Conservation (phyloP, 1,140 invertebrate genomes). For the Tetragonula clypearis region DNA sequence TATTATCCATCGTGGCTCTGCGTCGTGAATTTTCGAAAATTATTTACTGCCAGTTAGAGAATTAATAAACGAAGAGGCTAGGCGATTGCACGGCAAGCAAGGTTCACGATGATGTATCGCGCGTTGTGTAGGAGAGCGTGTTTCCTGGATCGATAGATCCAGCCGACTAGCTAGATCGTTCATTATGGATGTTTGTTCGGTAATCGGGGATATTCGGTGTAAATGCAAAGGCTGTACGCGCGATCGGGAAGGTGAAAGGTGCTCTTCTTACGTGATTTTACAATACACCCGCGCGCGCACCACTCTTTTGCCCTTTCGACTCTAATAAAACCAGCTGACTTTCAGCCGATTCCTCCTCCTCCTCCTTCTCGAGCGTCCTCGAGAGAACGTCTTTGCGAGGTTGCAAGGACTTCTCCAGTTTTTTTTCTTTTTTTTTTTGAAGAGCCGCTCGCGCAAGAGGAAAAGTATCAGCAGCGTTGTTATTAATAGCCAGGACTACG, state of each 20-base stretch:
- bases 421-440: neutral
- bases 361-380: conserved; percentile 45
- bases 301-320: conserved; percentile 67
- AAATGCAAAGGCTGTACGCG: conserved; percentile 40
- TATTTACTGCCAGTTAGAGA: too few relatives aligned
- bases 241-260: conserved; percentile 72
- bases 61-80: too few relatives aligned
- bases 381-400: neutral
- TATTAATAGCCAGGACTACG: too few relatives aligned
- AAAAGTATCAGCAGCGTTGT: neutral
- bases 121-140: neutral
- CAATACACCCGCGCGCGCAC: conserved; percentile 66
- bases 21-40: too few relatives aligned
- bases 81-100: too few relatives aligned
- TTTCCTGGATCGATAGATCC: conserved; percentile 48
- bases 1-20: too few relatives aligned
- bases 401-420: neutral
- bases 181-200: conserved; percentile 28
- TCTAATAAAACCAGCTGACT: conserved; percentile 60
- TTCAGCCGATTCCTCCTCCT: conserved; percentile 37
- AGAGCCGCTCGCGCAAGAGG: neutral
- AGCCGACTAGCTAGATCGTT: conserved; percentile 4
- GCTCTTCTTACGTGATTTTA: conserved; percentile 78
- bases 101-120: too few relatives aligned
- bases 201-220: conserved; percentile 36